Conservation (phyloP, 2,888 invertebrate species). For the Diaperis boleti region DNA sequence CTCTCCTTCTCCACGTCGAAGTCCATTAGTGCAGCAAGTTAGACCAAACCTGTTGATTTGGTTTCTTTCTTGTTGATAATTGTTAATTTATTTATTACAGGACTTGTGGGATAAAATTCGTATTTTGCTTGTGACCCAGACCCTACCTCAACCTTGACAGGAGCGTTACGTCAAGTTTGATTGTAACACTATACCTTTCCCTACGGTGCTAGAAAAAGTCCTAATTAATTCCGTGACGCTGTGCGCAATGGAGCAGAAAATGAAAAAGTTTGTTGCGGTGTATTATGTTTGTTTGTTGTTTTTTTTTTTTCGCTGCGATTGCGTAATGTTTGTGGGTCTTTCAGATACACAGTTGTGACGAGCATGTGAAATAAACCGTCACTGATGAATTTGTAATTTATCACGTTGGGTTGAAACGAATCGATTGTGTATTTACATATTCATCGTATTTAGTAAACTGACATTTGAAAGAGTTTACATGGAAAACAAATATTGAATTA, state of each 20-base stretch:
- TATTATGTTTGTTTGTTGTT: slow-evolving; percentile 11
- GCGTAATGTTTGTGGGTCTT: neutral
- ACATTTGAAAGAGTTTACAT: slow-evolving; percentile 11
- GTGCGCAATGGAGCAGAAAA: slow-evolving; percentile 14
- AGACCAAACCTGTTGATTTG: too few species aligned
- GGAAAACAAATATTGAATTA: slow-evolving; percentile 3
- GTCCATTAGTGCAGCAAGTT: too few species aligned
- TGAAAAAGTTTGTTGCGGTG: slow-evolving; percentile 12
- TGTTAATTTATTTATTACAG: too few species aligned
- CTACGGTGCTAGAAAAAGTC: too few species aligned
- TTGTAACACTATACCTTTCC: too few species aligned
- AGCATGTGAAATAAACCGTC: neutral
- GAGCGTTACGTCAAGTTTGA: too few species aligned
- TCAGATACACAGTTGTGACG: neutral
- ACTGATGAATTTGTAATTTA: slow-evolving; percentile 16
- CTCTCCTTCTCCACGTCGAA: too few species aligned
- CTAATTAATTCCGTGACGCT: slow-evolving; percentile 25
- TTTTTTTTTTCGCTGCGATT: slow-evolving; percentile 5
- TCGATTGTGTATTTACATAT: slow-evolving; percentile 18
- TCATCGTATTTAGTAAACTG: slow-evolving; percentile 15
- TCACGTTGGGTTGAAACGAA: slow-evolving; percentile 1
- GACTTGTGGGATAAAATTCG: too few species aligned
- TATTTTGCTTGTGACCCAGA: too few species aligned
- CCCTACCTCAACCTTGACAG: too few species aligned
- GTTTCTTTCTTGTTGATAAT: too few species aligned